These are phyloP conservation scores for Nemapogon koenigi DNA, from an alignment of 2,888 invertebrate species.

Conservation along the genomic window DNA sequence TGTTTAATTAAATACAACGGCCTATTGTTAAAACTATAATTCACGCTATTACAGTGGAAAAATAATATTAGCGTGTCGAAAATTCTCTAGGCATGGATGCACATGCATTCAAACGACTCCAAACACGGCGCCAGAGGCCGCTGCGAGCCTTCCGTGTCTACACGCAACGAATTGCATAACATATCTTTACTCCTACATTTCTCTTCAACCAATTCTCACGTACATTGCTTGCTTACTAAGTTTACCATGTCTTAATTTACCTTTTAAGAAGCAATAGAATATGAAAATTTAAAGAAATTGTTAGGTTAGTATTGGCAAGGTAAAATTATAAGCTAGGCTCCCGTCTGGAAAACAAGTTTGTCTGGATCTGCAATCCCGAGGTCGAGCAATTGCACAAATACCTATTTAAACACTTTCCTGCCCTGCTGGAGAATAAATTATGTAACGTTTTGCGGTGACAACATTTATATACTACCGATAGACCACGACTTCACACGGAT, in stretches of 20 bases:
- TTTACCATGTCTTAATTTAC: no score
- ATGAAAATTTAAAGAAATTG: no score
- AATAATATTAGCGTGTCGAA: constrained; percentile 8
- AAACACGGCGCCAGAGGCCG: constrained; percentile 34
- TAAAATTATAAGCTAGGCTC: no score
- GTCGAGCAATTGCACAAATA: constrained; percentile 47
- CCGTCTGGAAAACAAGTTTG: constrained; percentile 35
- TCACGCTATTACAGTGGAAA: constrained; percentile 5
- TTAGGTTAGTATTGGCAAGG: no score
- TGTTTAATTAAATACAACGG: background rate
- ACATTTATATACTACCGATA: no score
- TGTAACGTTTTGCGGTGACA: constrained; percentile 18
- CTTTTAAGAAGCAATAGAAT: no score
- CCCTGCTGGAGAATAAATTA: constrained; percentile 21
- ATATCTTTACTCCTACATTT: constrained; percentile 21
- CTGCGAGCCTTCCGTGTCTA: constrained; percentile 47
- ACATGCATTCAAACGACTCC: constrained; percentile 4
- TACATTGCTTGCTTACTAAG: no score
- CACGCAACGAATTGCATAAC: constrained; percentile 47
- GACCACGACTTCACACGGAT: no score
- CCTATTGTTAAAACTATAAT: constrained; percentile 4
- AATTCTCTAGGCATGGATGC: constrained; percentile 5
- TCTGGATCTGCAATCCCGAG: constrained; percentile 40
- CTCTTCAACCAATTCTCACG: no score
- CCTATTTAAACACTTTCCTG: constrained; percentile 41